A percentile compares a stretch with the other conserved stretches of the same genome.
Evolutionary conservation across 2,113 vertebrate species (phyloP).

Genomic region (Haemorhous mexicanus): DNA sequence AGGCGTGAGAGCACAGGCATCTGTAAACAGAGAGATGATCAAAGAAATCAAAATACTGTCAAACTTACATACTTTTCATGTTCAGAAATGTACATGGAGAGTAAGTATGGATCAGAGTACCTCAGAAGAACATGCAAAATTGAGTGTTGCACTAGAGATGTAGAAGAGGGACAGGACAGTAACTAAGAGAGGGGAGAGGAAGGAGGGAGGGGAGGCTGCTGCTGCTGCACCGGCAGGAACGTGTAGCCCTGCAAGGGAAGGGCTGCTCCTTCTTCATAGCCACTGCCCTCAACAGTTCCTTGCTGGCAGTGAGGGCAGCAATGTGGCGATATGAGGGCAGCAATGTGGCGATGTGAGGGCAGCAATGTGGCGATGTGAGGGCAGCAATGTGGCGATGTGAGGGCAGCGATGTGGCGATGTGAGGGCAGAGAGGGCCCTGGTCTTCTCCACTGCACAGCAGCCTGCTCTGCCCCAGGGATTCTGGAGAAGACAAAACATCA

Average conservation of each 20-base stretch:
- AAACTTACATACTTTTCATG: background rate
- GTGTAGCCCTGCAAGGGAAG: background rate
- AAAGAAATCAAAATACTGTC: background rate
- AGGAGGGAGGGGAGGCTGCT: background rate
- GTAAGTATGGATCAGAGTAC: background rate
- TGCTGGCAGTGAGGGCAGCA: background rate
- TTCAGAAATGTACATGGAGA: background rate
- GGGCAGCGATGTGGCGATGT: accelerated
- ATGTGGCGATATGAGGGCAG: no score
- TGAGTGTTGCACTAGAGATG: background rate
- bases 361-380: no score
- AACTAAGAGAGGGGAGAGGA: background rate
- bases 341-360: no score
- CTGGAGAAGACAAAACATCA: background rate
- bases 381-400: no score
- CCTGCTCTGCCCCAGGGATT: background rate
- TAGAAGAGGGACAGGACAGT: accelerated
- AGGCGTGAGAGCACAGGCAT: background rate
- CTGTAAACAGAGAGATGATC: background rate
- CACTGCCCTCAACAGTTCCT: background rate
- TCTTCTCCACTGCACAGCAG: accelerated
- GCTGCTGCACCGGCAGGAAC: accelerated
- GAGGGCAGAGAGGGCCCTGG: background rate
- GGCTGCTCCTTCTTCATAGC: background rate
- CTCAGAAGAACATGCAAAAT: background rate